These are phyloP conservation scores for Melinaea marsaeus DNA, from an alignment of 2,888 invertebrate genomes.

Conservation along the genomic window DNA sequence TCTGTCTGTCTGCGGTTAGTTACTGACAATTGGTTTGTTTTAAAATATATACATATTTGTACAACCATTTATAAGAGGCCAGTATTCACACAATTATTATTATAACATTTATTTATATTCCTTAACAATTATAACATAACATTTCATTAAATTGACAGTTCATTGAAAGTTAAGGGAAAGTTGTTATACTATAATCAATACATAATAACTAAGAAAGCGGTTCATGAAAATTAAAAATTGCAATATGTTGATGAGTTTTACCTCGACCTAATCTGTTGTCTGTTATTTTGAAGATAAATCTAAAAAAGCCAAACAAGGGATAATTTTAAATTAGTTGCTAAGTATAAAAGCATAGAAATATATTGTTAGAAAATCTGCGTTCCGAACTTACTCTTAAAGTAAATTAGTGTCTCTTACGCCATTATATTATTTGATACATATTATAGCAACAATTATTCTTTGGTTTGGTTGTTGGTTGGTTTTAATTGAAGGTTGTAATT, in stretches of 20 bases:
- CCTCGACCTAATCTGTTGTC: slow-evolving; percentile 23
- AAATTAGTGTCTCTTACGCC: not conserved
- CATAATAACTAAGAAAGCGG: too few species aligned
- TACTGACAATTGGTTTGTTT: slow-evolving; percentile 45
- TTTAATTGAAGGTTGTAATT: not conserved
- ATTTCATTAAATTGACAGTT: too few species aligned
- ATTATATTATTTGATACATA: too few species aligned
- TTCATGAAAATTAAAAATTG: slow-evolving; percentile 13
- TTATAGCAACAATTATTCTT: too few species aligned
- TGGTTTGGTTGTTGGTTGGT: not conserved
- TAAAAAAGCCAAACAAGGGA: slow-evolving; percentile 21
- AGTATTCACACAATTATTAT: not conserved
- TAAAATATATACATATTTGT: slow-evolving; percentile 26
- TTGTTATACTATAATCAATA: too few species aligned
- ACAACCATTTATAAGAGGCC: not conserved
- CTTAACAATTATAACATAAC: too few species aligned
- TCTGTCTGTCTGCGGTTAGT: slow-evolving; percentile 53
- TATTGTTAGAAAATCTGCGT: slow-evolving; percentile 3
- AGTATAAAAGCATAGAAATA: not conserved
- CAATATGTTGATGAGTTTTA: not conserved
- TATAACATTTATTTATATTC: not conserved
- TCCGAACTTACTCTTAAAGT: not conserved
- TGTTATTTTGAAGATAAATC: slow-evolving; percentile 23
- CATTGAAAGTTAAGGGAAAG: too few species aligned
- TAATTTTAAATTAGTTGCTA: slow-evolving; percentile 6